Conservation (phyloP, 2,797 vertebrate genomes). For the Chanos chanos region DNA sequence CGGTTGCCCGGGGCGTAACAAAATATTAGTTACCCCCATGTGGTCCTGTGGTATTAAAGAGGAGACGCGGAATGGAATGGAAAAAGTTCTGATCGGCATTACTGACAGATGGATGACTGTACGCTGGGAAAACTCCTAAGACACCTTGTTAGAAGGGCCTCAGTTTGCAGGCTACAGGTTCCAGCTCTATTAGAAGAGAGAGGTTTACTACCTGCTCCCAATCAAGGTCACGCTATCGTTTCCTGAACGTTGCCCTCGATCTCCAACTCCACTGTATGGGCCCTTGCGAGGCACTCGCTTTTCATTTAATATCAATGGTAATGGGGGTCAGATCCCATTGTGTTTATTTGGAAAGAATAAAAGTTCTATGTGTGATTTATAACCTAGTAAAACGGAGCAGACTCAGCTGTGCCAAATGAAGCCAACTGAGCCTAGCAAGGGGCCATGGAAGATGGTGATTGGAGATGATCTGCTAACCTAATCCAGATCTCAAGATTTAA, state of each 20-base stretch:
- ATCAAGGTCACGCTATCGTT: constrained; percentile 29
- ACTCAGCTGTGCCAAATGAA: constrained; percentile 45
- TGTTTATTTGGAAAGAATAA: constrained; percentile 47
- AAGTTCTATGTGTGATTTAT: constrained; percentile 36
- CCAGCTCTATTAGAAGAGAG: neutral
- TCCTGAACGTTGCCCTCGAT: constrained; percentile 11
- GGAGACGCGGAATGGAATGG: constrained; percentile 13
- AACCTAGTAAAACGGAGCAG: constrained; percentile 35
- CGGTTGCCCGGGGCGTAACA: constrained; percentile 36
- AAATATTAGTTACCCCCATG: constrained; percentile 52
- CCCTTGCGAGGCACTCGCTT: constrained; percentile 38
- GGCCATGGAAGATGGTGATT: constrained; percentile 50
- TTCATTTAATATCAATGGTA: constrained; percentile 48
- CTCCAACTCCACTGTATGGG: constrained; percentile 9
- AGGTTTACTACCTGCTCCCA: constrained; percentile 18
- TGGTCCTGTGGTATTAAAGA: constrained; percentile 42
- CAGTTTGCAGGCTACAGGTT: neutral
- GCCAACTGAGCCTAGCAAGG: constrained; percentile 50
- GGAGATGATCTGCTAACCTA: constrained; percentile 52
- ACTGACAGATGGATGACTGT: constrained; percentile 15
- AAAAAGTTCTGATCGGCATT: constrained; percentile 16
- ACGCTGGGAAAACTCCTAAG: neutral
- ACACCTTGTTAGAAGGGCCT: constrained; percentile 1
- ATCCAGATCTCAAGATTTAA: constrained; percentile 55
- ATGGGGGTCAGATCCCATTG: constrained; percentile 25